Evolutionary conservation across 1,140 invertebrate species (phyloP), one percentile per base, ranked within the genome.

Genomic region (Zaprionus ornatus): DNA sequence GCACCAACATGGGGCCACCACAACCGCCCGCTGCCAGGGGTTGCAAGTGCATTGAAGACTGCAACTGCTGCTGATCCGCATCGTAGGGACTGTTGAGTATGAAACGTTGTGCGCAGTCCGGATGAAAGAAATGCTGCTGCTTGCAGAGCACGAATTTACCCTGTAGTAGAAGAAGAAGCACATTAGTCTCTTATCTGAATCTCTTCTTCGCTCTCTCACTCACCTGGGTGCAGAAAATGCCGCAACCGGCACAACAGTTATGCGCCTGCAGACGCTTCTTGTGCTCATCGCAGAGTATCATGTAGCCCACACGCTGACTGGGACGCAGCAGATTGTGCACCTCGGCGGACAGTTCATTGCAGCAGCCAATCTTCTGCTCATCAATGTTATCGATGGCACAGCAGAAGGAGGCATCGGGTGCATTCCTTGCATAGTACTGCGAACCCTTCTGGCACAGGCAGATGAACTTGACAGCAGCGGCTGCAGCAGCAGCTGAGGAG

Each of bases 211-310:
- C 54, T 21, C n/a, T 13, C 15, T 48, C 35, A 19, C 76, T 91
- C 90, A 96, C 98, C 94, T 98, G 97, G 29, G 97, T 96, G 90
- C 98, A 99, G 92, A 98, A 99, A 17, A 97, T 93, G 6, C 98
- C 98, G 93, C 98, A 99, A 1, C 96, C 95, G 1, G 97, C 96
- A 91, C 98, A 99, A 91, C 97, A 98, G 88, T 98, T 97, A 92
- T 99, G 98, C 29, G 95, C 92, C 7, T 95, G 92, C 27, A 99
- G 92, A 67, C 97, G 94, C 80, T 96, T 95, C 74, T 95, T 94
- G 92, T 99, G 98, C 85, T 96, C 94, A 45, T 95, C 94, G 93
- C 98, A 99, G 2, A 97, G 93, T n/a, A 97, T 95, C 87, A 96
- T 95, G 92, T 96, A 98, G 32, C 97, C 97, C 57, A 98, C 95